Conservation (phyloP, 2,113 vertebrate species). For the Otolemur garnettii region DNA sequence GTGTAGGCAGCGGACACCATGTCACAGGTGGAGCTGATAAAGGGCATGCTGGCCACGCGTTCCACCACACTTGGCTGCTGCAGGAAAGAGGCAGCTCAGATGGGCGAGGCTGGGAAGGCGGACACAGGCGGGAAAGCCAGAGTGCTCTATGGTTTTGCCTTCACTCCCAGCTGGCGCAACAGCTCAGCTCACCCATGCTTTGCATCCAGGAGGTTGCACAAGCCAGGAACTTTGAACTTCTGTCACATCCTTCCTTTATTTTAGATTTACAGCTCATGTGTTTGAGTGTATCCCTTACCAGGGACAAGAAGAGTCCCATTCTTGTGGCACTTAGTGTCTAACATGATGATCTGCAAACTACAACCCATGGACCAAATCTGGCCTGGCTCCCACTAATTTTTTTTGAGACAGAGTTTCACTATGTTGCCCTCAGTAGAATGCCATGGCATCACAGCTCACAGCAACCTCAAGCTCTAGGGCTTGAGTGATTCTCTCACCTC, state of each 20-base stretch:
- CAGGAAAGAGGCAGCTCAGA: neutral
- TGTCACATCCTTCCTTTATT: neutral
- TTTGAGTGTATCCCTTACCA: neutral
- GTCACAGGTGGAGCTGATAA: slow-evolving; percentile 93
- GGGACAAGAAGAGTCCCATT: neutral
- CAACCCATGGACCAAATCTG: accelerated
- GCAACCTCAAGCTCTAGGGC: neutral
- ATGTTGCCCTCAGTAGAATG: neutral
- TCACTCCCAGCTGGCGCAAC: accelerated
- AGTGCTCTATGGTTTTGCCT: accelerated
- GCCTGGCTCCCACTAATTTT: neutral
- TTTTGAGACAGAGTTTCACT: neutral
- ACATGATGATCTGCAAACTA: too few relatives aligned
- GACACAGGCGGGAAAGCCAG: accelerated
- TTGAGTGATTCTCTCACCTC: neutral
- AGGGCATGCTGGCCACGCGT: slow-evolving; percentile 90
- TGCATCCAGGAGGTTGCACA: accelerated
- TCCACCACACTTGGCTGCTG: slow-evolving; percentile 88
- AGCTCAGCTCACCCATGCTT: neutral
- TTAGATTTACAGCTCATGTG: neutral
- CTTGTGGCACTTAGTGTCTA: neutral
- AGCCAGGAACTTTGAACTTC: neutral
- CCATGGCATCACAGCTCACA: neutral
- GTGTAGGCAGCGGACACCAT: slow-evolving; percentile 91
- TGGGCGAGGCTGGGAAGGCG: accelerated